Percentiles rank a stretch among this genome's conserved stretches.
These are phyloP conservation scores for Pachypsylla venusta DNA, from an alignment of 1,140 invertebrate species.

Conservation along the genomic window DNA sequence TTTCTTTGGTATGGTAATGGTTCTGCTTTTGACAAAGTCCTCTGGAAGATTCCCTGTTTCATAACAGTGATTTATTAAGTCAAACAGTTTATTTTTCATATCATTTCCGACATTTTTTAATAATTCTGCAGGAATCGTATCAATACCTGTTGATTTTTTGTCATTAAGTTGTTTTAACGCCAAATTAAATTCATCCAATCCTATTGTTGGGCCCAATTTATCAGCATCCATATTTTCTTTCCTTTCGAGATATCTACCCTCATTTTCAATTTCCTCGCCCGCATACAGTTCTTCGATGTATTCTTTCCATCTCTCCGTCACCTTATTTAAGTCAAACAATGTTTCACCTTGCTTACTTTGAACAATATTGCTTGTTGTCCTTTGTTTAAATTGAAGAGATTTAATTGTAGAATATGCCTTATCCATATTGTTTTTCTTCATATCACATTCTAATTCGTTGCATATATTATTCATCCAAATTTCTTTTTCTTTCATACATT, in stretches of 20 bases:
- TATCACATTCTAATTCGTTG: constrained; percentile 3
- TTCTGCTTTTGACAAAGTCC: background rate
- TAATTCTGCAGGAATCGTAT: constrained; percentile 1
- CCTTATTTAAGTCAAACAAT: background rate
- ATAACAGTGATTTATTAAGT: constrained; percentile 8
- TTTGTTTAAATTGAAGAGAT: constrained; percentile 7
- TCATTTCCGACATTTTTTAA: background rate
- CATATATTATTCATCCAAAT: background rate
- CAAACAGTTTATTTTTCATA: background rate
- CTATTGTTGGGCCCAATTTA: background rate
- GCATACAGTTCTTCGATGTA: constrained; percentile 3
- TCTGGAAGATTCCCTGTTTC: background rate
- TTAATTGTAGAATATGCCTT: constrained; percentile 9
- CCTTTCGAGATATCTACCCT: background rate
- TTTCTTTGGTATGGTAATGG: constrained; percentile 4
- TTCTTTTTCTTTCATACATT: background rate
- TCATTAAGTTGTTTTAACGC: background rate
- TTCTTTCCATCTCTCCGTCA: too few species aligned
- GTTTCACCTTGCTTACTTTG: background rate
- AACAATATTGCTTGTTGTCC: constrained; percentile 3
- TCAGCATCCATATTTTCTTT: background rate
- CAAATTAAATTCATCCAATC: background rate
- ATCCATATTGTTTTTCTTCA: background rate
- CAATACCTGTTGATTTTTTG: constrained; percentile 6
- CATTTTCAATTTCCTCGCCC: background rate